These are phyloP conservation scores for Yponomeuta sedellus DNA, from an alignment of 2,888 invertebrate species.

Conservation along the genomic window DNA sequence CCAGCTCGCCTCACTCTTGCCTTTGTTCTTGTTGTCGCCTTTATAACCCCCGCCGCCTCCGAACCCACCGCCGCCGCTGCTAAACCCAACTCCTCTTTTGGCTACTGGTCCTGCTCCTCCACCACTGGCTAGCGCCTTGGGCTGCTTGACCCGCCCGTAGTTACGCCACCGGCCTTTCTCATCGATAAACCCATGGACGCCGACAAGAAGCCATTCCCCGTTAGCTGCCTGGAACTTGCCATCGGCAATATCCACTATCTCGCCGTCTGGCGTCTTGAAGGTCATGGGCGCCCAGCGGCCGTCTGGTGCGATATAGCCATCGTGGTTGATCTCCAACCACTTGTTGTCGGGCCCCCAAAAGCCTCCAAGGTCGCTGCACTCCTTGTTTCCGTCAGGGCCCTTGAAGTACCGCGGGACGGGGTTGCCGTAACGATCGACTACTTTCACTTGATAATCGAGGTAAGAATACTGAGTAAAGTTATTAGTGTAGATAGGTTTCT, in stretches of 20 bases:
- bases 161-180: conserved; percentile 47
- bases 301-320: conserved; percentile 59
- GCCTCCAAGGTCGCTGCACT: conserved; percentile 67
- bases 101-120: conserved; percentile 1
- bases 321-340: conserved; percentile 61
- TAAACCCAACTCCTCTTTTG: no score
- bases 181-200: conserved; percentile 61
- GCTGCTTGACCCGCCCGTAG: conserved; percentile 22
- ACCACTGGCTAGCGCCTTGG: conserved; percentile 20
- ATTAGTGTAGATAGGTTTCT: conserved; percentile 43
- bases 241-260: conserved; percentile 45
- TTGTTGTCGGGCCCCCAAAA: conserved; percentile 58
- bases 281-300: conserved; percentile 55
- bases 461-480: conserved; percentile 52
- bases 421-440: conserved; percentile 54
- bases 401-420: conserved; percentile 60
- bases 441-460: conserved; percentile 58
- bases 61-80: conserved; percentile 20
- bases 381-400: conserved; percentile 59
- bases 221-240: conserved; percentile 55
- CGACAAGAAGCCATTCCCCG: conserved; percentile 51
- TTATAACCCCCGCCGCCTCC: conserved; percentile 23
- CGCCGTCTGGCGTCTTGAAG: conserved; percentile 56
- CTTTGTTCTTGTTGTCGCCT: background rate
- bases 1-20: conserved; percentile 37